These are phyloP conservation scores for Ornithoptera alexandrae DNA, from an alignment of 2,888 invertebrate species.

Conservation along the genomic window DNA sequence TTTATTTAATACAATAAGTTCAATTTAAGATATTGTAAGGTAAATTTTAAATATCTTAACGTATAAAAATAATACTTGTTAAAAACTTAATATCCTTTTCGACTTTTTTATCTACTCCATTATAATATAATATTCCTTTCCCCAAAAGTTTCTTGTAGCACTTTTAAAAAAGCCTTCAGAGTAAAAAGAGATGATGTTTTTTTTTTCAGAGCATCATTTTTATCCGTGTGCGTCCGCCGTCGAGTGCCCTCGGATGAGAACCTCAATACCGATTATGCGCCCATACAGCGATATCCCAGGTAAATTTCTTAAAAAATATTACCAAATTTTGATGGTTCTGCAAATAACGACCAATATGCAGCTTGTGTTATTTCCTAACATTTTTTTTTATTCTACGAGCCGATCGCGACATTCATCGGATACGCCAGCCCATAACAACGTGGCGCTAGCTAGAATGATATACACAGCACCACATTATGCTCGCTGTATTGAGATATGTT, in stretches of 20 bases:
- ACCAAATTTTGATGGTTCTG: not conserved
- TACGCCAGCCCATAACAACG: too few relatives aligned
- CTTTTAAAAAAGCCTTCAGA: not conserved
- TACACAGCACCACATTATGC: too few relatives aligned
- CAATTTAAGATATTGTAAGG: too few relatives aligned
- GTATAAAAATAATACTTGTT: too few relatives aligned
- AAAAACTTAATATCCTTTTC: too few relatives aligned
- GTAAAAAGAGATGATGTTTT: not conserved
- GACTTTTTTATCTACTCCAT: too few relatives aligned
- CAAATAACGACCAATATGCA: not conserved
- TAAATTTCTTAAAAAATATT: slow-evolving; percentile 45
- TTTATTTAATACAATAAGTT: too few relatives aligned
- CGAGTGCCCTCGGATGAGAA: slow-evolving; percentile 94
- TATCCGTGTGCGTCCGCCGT: slow-evolving; percentile 92
- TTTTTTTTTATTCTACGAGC: not conserved
- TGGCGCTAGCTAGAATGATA: too few relatives aligned
- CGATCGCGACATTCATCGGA: too few relatives aligned
- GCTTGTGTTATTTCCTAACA: not conserved
- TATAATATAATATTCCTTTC: too few relatives aligned
- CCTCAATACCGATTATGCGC: slow-evolving; percentile 88
- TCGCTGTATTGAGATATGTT: too few relatives aligned
- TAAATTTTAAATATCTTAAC: too few relatives aligned
- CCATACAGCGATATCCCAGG: slow-evolving; percentile 88
- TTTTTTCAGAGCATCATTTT: slow-evolving; percentile 81
- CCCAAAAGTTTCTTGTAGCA: not conserved